Conservation (phyloP, 1,140 invertebrate genomes). For the Schlechtendalia chinensis region DNA sequence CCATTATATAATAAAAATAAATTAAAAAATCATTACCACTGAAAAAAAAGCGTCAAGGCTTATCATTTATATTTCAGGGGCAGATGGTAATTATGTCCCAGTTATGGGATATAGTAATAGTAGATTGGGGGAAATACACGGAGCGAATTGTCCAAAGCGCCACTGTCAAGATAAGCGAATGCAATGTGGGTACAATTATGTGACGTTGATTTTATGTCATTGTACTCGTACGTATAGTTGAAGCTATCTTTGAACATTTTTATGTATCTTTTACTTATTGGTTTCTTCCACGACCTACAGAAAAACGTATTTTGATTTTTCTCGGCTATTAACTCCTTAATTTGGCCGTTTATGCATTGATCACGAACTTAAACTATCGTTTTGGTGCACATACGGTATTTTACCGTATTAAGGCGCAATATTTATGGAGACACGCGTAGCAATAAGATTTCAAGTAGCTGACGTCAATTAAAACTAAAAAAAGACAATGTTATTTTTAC, state of each 20-base stretch:
- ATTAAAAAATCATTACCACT: slow-evolving; percentile 15
- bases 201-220: neutral
- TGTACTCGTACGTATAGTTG: neutral
- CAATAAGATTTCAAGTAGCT: neutral
- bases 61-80: neutral
- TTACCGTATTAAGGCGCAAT: neutral
- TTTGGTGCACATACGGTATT: neutral
- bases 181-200: neutral
- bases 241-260: slow-evolving; percentile 3
- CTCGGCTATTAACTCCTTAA: slow-evolving; percentile 2
- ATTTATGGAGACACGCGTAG: neutral
- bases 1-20: neutral
- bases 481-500: too few relatives aligned
- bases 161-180: slow-evolving; percentile 1
- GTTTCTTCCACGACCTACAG: neutral
- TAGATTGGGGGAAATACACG: neutral
- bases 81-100: neutral
- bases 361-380: neutral
- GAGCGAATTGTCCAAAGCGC: slow-evolving; percentile 2
- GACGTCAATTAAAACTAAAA: neutral
- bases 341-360: neutral
- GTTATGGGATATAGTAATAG: too few relatives aligned
- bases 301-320: neutral
- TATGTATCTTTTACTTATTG: neutral
- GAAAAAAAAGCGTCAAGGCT: neutral